phyloP scores from a whole-genome alignment of 2,113 vertebrate genomes.

The Upupa epops region DNA sequence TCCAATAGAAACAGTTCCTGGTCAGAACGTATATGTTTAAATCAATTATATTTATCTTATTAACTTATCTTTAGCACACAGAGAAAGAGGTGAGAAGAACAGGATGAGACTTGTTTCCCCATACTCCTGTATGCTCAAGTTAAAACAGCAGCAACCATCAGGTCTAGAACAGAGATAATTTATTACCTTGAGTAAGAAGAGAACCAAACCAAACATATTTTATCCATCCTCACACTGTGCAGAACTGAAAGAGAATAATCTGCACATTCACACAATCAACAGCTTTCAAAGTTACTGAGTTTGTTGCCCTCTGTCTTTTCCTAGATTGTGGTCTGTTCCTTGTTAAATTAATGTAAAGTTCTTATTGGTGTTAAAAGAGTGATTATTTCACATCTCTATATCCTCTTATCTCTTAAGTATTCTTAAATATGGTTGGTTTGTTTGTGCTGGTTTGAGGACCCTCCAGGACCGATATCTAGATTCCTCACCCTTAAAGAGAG shows the following conservation, averaged over 20 bases:
- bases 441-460: neutral
- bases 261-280: neutral
- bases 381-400: neutral
- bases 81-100: neutral
- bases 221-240: neutral
- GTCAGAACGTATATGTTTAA: neutral
- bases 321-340: neutral
- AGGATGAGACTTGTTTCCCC: neutral
- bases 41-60: neutral
- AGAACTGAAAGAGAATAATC: neutral
- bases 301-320: neutral
- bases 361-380: neutral
- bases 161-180: neutral
- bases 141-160: neutral
- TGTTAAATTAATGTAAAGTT: neutral
- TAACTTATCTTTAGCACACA: neutral
- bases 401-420: neutral
- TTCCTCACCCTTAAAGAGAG: no score
- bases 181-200: neutral
- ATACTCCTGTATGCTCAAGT: neutral
- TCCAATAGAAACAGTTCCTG: neutral
- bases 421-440: no score
- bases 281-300: neutral
- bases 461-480: no score
- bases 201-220: neutral